Evolutionary conservation across 2,888 invertebrate genomes (phyloP).

Genomic region (Caenorhabditis macrosperma): DNA sequence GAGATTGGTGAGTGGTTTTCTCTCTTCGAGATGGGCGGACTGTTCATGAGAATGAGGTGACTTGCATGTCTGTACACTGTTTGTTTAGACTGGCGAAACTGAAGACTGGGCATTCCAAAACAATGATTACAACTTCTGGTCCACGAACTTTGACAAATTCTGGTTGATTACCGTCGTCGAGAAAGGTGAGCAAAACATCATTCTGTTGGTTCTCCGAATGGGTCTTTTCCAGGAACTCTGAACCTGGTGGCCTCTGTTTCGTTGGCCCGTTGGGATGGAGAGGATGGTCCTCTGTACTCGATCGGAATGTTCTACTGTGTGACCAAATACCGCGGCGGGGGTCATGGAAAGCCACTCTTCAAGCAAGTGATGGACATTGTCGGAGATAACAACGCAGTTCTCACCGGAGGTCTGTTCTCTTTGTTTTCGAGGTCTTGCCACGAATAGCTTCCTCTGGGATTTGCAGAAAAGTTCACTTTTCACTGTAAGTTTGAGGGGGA

Average conservation of each 20-base stretch:
- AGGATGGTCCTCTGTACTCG: constrained; percentile 47
- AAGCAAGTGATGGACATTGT: constrained; percentile 53
- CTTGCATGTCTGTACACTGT: neutral
- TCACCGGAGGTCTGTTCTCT: constrained; percentile 37
- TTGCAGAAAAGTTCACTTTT: too few species aligned
- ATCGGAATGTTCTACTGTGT: constrained; percentile 56
- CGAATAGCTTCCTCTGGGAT: too few species aligned
- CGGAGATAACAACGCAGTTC: constrained; percentile 47
- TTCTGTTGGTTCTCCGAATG: too few species aligned
- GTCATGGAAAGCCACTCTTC: constrained; percentile 50
- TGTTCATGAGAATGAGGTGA: neutral
- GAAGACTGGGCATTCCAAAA: constrained; percentile 59
- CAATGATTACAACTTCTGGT: constrained; percentile 59
- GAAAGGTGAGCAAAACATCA: constrained; percentile 22
- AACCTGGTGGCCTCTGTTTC: constrained; percentile 44
- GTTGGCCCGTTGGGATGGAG: constrained; percentile 37
- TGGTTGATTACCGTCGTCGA: constrained; percentile 55
- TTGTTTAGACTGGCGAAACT: constrained; percentile 48
- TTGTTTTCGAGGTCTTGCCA: too few species aligned
- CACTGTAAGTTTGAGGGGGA: too few species aligned
- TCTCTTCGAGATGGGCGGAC: neutral
- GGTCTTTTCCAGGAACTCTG: neutral
- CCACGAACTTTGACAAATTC: constrained; percentile 47
- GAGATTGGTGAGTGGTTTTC: constrained; percentile 15
- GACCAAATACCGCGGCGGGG: constrained; percentile 44